Conservation (phyloP, 2,888 invertebrate genomes). For the Idaea dimidiata region DNA sequence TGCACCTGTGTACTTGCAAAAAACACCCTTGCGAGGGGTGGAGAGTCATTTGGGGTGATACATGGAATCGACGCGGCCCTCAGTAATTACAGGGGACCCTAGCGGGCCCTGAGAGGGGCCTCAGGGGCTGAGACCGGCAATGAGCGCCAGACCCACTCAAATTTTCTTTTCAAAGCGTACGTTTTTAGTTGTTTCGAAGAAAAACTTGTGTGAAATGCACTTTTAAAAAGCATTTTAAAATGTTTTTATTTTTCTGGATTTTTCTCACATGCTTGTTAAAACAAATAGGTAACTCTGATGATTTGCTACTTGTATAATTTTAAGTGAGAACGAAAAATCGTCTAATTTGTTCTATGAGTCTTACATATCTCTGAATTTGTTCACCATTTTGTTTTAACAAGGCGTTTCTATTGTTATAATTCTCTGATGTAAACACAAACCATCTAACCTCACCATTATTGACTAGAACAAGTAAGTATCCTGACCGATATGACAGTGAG, state of each 20-base stretch:
- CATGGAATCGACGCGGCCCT: conserved; percentile 48
- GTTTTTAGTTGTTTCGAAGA: neutral
- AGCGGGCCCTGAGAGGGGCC: conserved; percentile 19
- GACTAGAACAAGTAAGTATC: neutral
- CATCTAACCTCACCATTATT: neutral
- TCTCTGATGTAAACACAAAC: neutral
- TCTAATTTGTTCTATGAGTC: no score
- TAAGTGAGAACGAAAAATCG: no score
- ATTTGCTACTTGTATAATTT: no score
- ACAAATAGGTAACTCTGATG: no score
- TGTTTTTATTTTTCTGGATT: no score
- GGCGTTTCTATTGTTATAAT: no score
- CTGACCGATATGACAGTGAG: neutral
- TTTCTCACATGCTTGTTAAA: no score
- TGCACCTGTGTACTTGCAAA: conserved; percentile 1
- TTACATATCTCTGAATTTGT: no score
- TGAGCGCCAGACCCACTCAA: no score
- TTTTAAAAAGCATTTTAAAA: no score
- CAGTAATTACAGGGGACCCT: conserved; percentile 26
- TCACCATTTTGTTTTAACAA: no score
- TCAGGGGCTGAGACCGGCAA: conserved; percentile 1
- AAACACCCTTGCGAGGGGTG: conserved; percentile 36
- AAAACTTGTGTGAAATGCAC: no score
- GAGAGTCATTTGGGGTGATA: conserved; percentile 72
- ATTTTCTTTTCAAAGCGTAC: neutral